Evolutionary conservation across 2,888 invertebrate genomes (phyloP).

Genomic region (Mystacides longicornis): DNA sequence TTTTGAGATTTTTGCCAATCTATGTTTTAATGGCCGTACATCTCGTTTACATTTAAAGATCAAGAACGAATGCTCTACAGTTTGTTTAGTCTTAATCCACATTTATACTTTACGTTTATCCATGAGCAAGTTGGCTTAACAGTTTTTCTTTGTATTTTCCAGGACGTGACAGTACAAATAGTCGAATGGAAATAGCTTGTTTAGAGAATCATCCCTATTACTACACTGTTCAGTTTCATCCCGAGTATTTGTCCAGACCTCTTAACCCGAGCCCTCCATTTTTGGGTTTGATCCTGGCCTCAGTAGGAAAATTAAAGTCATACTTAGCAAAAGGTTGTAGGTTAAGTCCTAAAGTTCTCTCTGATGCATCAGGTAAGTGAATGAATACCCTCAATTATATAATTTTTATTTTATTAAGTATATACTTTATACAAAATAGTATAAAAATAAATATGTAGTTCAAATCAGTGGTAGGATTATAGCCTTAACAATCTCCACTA

Average conservation of each 20-base stretch:
- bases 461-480: too few relatives aligned
- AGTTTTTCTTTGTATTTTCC: constrained; percentile 24
- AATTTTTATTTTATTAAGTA: neutral
- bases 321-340: constrained; percentile 69
- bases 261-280: constrained; percentile 92
- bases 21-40: too few relatives aligned
- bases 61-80: too few relatives aligned
- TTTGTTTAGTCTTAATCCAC: too few relatives aligned
- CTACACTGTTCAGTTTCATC: constrained; percentile 95
- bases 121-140: too few relatives aligned
- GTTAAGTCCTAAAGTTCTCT: constrained; percentile 64
- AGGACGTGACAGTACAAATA: constrained; percentile 68
- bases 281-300: constrained; percentile 86
- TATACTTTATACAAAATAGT: too few relatives aligned
- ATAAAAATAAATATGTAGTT: too few relatives aligned
- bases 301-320: constrained; percentile 68
- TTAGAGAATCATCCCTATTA: constrained; percentile 85
- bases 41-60: too few relatives aligned
- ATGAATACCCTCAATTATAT: too few relatives aligned
- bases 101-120: too few relatives aligned
- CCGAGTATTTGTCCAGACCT: constrained; percentile 91
- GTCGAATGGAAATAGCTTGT: constrained; percentile 92
- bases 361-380: constrained; percentile 51
- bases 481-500: too few relatives aligned
- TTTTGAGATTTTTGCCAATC: too few relatives aligned